phyloP scores from a whole-genome alignment of 2,113 vertebrate species.

The Choloepus hoffmanni region DNA sequence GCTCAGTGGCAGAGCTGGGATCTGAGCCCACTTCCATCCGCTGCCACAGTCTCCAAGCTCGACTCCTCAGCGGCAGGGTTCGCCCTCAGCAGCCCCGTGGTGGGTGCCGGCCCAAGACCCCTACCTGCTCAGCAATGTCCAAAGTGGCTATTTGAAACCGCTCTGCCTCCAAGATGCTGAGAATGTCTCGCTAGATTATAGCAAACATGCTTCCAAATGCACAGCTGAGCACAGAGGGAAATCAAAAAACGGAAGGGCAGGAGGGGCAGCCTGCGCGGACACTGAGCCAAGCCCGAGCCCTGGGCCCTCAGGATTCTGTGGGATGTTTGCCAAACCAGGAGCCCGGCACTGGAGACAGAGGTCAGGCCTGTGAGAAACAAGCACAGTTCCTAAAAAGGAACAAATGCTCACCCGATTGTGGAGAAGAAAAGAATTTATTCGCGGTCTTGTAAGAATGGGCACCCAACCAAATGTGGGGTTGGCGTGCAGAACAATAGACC shows the following conservation, averaged over 20 bases:
- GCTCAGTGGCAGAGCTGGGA: background rate
- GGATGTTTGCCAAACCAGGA: background rate
- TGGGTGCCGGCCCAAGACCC: rapidly evolving
- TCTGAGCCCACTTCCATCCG: no score
- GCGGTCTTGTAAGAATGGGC: no score
- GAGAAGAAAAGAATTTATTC: no score
- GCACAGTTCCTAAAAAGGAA: no score
- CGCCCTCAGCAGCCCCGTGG: rapidly evolving
- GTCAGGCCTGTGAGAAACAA: no score
- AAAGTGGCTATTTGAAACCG: rapidly evolving
- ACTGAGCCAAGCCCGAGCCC: rapidly evolving
- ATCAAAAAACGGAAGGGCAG: rapidly evolving
- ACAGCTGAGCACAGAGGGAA: rapidly evolving
- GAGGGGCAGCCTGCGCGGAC: rapidly evolving
- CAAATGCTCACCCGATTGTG: no score
- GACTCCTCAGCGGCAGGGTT: rapidly evolving
- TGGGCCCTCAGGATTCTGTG: background rate
- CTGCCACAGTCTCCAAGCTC: rapidly evolving
- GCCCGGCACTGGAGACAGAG: background rate
- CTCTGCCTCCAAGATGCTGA: background rate
- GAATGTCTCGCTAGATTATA: background rate
- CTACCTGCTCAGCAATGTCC: rapidly evolving
- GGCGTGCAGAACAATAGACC: no score
- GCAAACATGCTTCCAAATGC: no score
- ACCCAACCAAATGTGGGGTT: no score